Evolutionary conservation across 2,888 invertebrate species (phyloP).

Genomic region (Drosophila putrida): DNA sequence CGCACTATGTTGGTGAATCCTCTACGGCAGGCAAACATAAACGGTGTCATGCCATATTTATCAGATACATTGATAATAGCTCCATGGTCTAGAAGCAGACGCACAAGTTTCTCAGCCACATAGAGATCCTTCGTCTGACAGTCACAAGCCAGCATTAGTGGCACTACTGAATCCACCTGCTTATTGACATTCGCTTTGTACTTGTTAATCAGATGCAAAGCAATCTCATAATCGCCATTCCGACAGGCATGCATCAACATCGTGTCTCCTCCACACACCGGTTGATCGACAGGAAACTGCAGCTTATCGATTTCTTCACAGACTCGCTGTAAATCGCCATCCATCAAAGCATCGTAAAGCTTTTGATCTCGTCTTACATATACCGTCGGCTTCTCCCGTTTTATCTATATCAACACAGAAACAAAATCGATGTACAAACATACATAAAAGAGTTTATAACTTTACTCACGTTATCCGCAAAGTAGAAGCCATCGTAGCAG

Average conservation of each 20-base stretch:
- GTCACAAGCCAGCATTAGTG: slow-evolving; percentile 82
- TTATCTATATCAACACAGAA: slow-evolving; percentile 26
- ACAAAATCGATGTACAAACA: neutral
- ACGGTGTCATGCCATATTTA: slow-evolving; percentile 83
- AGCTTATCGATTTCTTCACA: slow-evolving; percentile 61
- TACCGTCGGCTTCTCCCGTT: slow-evolving; percentile 29
- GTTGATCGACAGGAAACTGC: slow-evolving; percentile 59
- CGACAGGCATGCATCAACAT: slow-evolving; percentile 78
- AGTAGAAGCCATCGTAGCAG: slow-evolving; percentile 83
- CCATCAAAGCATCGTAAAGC: slow-evolving; percentile 64
- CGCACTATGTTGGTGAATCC: slow-evolving; percentile 78
- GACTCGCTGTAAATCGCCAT: slow-evolving; percentile 67
- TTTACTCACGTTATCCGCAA: slow-evolving; percentile 80
- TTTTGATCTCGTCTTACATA: slow-evolving; percentile 52
- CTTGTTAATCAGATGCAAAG: slow-evolving; percentile 71
- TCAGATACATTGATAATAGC: slow-evolving; percentile 83
- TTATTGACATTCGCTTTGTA: slow-evolving; percentile 77
- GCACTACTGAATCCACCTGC: slow-evolving; percentile 79
- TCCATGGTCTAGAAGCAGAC: slow-evolving; percentile 72
- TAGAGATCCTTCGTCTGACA: slow-evolving; percentile 56
- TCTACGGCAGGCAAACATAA: slow-evolving; percentile 83
- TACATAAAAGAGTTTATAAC: slow-evolving; percentile 2
- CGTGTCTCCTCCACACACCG: slow-evolving; percentile 64
- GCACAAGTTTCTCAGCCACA: slow-evolving; percentile 70
- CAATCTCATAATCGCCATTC: slow-evolving; percentile 75